These are phyloP conservation scores for Atta cephalotes DNA, from an alignment of 1,140 invertebrate species.

Conservation along the genomic window DNA sequence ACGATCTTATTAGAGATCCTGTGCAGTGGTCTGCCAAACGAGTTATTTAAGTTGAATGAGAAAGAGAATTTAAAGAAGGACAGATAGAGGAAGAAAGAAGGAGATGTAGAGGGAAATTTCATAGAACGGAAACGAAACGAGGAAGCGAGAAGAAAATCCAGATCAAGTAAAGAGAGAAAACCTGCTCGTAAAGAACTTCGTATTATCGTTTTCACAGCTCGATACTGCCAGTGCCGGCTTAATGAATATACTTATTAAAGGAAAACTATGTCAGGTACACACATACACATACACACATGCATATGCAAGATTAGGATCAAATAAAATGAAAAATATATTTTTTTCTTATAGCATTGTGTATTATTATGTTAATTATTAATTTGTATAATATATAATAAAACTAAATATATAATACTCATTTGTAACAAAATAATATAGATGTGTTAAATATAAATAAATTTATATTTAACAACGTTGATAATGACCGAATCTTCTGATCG, in stretches of 20 bases:
- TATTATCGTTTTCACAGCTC: conserved; percentile 51
- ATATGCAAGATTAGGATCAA: background rate
- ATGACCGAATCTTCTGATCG: too few species aligned
- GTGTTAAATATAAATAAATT: too few species aligned
- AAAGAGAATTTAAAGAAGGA: conserved; percentile 37
- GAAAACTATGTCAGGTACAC: background rate
- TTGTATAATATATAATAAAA: background rate
- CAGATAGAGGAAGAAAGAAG: conserved; percentile 40
- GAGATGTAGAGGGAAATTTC: conserved; percentile 38
- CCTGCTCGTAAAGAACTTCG: conserved; percentile 49
- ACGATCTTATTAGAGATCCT: conserved; percentile 83
- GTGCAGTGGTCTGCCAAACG: conserved; percentile 76
- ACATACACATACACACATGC: background rate
- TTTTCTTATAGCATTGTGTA: background rate
- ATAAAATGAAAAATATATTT: background rate
- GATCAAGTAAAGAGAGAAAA: conserved; percentile 12
- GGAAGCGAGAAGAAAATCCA: conserved; percentile 50
- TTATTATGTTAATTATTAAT: background rate
- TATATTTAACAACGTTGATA: too few species aligned
- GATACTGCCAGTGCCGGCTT: conserved; percentile 47
- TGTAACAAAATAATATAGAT: too few species aligned
- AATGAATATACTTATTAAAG: conserved; percentile 74
- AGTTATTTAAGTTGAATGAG: conserved; percentile 81
- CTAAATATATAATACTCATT: too few species aligned
- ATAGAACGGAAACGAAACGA: conserved; percentile 13